A percentile compares a stretch with the other conserved stretches of the same genome.
phyloP scores from a whole-genome alignment of 2,888 invertebrate species.

The Tetropium fuscum region DNA sequence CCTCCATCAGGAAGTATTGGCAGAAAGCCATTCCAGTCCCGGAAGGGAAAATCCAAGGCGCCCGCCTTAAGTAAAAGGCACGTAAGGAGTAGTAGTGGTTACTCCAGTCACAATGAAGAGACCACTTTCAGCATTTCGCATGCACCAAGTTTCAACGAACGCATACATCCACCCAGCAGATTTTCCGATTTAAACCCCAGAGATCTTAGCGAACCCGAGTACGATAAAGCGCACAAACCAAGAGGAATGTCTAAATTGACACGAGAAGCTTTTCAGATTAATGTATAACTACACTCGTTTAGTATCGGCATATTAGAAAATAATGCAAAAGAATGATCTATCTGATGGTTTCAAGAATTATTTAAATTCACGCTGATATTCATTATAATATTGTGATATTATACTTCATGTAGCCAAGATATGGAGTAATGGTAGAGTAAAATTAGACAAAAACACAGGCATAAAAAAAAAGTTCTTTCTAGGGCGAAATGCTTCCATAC shows the following conservation, averaged over 20 bases:
- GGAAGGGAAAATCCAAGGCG: conserved; percentile 75
- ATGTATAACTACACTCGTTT: conserved; percentile 69
- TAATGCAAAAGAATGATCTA: too few relatives aligned
- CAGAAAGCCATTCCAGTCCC: conserved; percentile 75
- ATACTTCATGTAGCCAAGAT: too few relatives aligned
- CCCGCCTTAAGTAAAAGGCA: conserved; percentile 75
- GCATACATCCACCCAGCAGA: conserved; percentile 87
- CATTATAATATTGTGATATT: too few relatives aligned
- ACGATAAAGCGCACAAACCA: conserved; percentile 64
- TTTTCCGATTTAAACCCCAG: conserved; percentile 78
- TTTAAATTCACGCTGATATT: too few relatives aligned
- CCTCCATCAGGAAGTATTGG: conserved; percentile 72
- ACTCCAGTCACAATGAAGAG: conserved; percentile 87
- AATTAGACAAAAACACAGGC: too few relatives aligned
- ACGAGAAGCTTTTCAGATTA: conserved; percentile 83
- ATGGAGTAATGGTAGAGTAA: too few relatives aligned
- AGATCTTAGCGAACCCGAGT: conserved; percentile 66
- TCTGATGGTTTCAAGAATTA: too few relatives aligned
- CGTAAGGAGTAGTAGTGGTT: conserved; percentile 83
- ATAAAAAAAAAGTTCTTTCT: too few relatives aligned
- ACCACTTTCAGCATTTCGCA: conserved; percentile 87
- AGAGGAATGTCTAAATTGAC: conserved; percentile 65
- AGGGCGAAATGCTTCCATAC: too few relatives aligned
- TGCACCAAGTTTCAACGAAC: conserved; percentile 84
- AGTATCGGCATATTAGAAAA: conserved; percentile 8